Conservation (phyloP, 2,113 vertebrate genomes). For the Dermatemys mawii region DNA sequence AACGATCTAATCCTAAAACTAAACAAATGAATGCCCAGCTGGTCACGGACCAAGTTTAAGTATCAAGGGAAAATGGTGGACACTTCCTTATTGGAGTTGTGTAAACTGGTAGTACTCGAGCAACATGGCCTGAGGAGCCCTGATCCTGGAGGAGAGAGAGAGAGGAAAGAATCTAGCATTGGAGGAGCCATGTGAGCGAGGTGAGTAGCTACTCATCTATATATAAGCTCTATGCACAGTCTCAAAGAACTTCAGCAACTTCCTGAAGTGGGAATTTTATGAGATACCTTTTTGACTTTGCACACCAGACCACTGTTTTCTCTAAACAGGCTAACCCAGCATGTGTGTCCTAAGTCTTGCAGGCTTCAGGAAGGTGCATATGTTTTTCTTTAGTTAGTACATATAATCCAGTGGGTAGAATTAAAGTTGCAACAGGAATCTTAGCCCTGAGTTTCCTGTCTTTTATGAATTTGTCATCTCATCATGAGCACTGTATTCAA, state of each 20-base stretch:
- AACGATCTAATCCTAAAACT: background rate
- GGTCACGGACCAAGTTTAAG: background rate
- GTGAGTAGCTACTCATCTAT: background rate
- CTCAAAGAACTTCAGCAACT: background rate
- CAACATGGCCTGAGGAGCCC: background rate
- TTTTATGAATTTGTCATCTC: background rate
- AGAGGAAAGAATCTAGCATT: background rate
- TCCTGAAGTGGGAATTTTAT: background rate
- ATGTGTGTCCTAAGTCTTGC: background rate
- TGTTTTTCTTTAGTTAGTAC: background rate
- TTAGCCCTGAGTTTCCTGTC: background rate
- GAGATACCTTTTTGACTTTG: background rate
- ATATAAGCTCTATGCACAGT: background rate
- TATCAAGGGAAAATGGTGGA: background rate
- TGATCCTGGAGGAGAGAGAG: background rate
- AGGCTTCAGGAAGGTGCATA: background rate
- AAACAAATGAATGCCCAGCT: background rate
- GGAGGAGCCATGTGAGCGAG: background rate
- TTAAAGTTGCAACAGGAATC: background rate
- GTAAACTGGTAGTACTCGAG: background rate
- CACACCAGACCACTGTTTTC: background rate
- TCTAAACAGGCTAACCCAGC: background rate
- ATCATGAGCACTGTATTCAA: background rate
- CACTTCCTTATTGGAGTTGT: background rate
- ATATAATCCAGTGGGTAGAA: background rate